Conservation (phyloP, 92 coral and sea anemone genomes). For the Desmophyllum pertusum region DNA sequence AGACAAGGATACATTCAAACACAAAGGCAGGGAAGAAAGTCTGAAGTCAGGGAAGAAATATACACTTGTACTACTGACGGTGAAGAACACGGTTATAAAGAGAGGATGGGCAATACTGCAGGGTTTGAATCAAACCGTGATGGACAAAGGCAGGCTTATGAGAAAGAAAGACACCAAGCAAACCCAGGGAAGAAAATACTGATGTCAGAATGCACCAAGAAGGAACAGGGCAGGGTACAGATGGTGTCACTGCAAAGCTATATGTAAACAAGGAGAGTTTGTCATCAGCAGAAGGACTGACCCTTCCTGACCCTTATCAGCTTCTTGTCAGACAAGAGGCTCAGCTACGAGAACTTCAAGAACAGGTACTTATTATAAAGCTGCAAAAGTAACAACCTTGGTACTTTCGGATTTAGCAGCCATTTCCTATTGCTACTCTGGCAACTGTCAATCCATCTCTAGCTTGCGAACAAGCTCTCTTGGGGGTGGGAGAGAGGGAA, state of each 20-base stretch:
- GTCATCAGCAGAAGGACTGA: not conserved
- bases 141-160: not conserved
- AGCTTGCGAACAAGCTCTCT: too few species aligned
- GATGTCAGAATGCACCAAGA: not conserved
- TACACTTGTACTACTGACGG: not conserved
- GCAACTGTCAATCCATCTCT: too few species aligned
- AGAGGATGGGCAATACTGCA: not conserved
- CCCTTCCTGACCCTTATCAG: slow-evolving; percentile 63
- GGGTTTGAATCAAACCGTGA: not conserved
- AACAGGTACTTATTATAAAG: slow-evolving; percentile 52
- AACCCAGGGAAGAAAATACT: not conserved
- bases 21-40: not conserved
- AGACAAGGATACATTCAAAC: not conserved
- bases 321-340: slow-evolving; percentile 69
- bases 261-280: not conserved
- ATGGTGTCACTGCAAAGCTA: not conserved
- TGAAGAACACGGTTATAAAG: not conserved
- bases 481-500: too few species aligned
- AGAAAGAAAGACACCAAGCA: not conserved
- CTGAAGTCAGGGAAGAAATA: not conserved
- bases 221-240: not conserved
- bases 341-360: slow-evolving; percentile 72
- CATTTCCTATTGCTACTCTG: too few species aligned
- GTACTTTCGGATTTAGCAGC: too few species aligned
- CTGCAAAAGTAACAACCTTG: too few species aligned